Evolutionary conservation across 1,140 invertebrate species (phyloP).

Genomic region (Leucophenga varia): DNA sequence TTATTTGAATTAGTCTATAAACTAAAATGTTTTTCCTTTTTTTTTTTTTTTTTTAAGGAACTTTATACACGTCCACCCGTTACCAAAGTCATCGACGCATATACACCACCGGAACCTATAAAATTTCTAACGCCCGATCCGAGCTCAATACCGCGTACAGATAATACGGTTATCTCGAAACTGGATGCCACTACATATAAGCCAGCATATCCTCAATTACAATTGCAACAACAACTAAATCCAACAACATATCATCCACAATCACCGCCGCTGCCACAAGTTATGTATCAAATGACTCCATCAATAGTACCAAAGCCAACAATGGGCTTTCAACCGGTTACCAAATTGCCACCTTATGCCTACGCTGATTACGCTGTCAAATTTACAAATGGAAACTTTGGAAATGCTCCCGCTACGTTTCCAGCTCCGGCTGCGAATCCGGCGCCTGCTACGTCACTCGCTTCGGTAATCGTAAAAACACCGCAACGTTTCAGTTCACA

Average conservation of each 20-base stretch:
- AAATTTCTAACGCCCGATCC: slow-evolving; percentile 47
- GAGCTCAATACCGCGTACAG: slow-evolving; percentile 23
- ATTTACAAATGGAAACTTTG: too few species aligned
- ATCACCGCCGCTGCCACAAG: slow-evolving; percentile 26
- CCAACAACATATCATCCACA: slow-evolving; percentile 53
- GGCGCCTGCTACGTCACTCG: neutral
- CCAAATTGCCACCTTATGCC: slow-evolving; percentile 9
- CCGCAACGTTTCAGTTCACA: slow-evolving; percentile 46
- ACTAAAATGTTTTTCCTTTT: slow-evolving; percentile 1
- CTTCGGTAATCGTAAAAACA: too few species aligned
- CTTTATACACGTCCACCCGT: slow-evolving; percentile 50
- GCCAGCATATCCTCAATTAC: slow-evolving; percentile 21
- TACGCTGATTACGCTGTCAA: too few species aligned
- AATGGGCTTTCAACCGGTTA: slow-evolving; percentile 37
- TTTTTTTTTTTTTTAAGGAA: slow-evolving; percentile 21
- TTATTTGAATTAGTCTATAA: neutral
- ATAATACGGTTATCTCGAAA: slow-evolving; percentile 23
- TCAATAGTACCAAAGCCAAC: slow-evolving; percentile 14
- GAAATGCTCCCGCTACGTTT: slow-evolving; percentile 3
- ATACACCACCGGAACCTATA: slow-evolving; percentile 41
- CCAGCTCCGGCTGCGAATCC: neutral
- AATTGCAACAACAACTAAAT: slow-evolving; percentile 12
- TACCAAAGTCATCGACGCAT: slow-evolving; percentile 46
- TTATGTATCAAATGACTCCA: slow-evolving; percentile 34
- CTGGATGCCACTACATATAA: slow-evolving; percentile 50